Base-by-base conservation (phyloP, 2,888 invertebrate species). In the Microctonus brassicae region DNA sequence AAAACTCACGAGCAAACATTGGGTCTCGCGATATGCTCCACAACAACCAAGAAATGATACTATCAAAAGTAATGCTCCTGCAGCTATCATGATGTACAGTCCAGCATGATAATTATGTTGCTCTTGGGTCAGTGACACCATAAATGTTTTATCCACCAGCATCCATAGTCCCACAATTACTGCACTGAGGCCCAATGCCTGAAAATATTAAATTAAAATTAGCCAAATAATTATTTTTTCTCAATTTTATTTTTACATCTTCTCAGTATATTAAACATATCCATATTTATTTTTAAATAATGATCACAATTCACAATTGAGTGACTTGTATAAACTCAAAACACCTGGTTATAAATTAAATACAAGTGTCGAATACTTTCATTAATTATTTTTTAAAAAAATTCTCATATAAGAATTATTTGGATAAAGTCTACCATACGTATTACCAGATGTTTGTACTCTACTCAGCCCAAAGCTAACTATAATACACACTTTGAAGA, bases 1-100 rank as follows among this genome's bases (percentile, higher is more conserved):
- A 88, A 95, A 95, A 92, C 95, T 87, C 74, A 93, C 90, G 55
- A 97, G 90, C 89, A 94, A 91, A 85, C 94, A 94, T 82, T 93
- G 93, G 22, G 93, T 94, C 87, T 94, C 94, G 79, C 91, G 91
- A 74, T 93, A 91, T 7, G 95, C 94, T 39, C 96, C 96, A 83
- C 94, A 94, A 83, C 95, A 96, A 69, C 96, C 96, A 58, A 96
- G 90, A 86, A 95, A 93, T 17, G 94, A 93, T 29, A 95, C 92
- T 53, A 95, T 85, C 73, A 94, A 90, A 86, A 95, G 92, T 64
- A 95, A 88, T 47, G 91, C 88, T 6, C 95, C 95, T 69, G 93
- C 91, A 29, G 90, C 91, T 73, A 96, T 89, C 73, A 95, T 90
- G 67, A 95, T 90, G 82, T 93, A 94, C 22, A 94, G 90, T 13